Conservation (phyloP, 2,113 vertebrate species). For the Notechis scutatus region DNA sequence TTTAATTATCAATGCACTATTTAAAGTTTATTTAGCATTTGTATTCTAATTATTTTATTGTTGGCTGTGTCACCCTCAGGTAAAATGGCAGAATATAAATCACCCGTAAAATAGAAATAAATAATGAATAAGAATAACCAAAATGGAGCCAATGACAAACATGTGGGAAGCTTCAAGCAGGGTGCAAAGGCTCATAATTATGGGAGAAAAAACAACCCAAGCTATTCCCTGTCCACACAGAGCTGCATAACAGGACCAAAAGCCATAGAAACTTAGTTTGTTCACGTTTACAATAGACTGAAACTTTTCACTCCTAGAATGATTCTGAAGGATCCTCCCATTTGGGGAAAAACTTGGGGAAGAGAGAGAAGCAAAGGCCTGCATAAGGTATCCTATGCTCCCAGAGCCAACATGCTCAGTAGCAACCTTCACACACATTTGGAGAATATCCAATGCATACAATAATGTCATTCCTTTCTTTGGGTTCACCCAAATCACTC, state of each 20-base stretch:
- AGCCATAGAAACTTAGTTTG: not conserved
- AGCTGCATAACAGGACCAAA: not conserved
- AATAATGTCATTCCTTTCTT: not conserved
- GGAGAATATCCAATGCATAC: not conserved
- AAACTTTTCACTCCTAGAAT: not conserved
- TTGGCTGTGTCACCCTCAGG: not conserved
- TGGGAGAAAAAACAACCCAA: not conserved
- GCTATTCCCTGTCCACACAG: not conserved
- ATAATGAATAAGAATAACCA: not conserved
- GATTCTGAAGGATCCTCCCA: too few relatives aligned
- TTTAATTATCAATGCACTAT: not conserved
- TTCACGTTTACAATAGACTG: not conserved
- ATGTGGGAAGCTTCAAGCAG: not conserved
- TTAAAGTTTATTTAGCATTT: not conserved
- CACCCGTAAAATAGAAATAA: not conserved
- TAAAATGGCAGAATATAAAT: not conserved
- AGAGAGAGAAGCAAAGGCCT: not conserved
- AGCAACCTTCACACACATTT: not conserved
- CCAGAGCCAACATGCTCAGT: not conserved
- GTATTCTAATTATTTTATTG: not conserved
- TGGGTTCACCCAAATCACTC: not conserved
- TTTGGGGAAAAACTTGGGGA: not conserved
- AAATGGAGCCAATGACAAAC: not conserved
- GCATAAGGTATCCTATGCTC: not conserved
- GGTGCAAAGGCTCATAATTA: not conserved